These are phyloP conservation scores for Ardeotis arabs DNA, from an alignment of 2,113 vertebrate genomes.

Conservation along the genomic window DNA sequence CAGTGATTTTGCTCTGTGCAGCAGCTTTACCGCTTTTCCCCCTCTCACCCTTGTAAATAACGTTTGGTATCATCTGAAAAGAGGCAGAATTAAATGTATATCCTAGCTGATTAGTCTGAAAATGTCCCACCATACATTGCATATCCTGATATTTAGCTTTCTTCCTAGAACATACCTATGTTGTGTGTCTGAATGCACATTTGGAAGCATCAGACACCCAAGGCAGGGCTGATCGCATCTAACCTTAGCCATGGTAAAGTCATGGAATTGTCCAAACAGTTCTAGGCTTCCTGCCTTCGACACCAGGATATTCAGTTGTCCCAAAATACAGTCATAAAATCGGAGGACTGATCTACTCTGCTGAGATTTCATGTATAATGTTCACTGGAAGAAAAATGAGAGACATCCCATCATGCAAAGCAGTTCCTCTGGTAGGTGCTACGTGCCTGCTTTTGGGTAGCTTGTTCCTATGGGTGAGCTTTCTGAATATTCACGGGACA, in stretches of 20 bases:
- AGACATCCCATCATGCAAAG: not conserved
- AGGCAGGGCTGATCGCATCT: not conserved
- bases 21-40: not conserved
- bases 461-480: not conserved
- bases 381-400: not conserved
- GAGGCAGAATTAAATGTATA: not conserved
- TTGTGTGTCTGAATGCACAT: not conserved
- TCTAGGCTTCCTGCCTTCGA: not conserved
- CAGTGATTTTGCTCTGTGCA: not conserved
- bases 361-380: not conserved
- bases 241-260: not conserved
- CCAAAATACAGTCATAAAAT: not conserved
- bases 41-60: not conserved
- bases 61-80: not conserved
- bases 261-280: not conserved
- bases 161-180: fast-evolving
- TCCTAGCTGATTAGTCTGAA: not conserved
- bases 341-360: fast-evolving
- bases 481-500: not conserved
- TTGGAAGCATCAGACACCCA: not conserved
- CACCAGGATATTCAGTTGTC: not conserved
- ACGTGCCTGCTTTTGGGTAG: not conserved
- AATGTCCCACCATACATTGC: not conserved
- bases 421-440: not conserved
- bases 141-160: not conserved